Percentiles rank a stretch among this genome's conserved stretches.
phyloP scores from a whole-genome alignment of 2,113 vertebrate genomes.

The Hippolais icterina region DNA sequence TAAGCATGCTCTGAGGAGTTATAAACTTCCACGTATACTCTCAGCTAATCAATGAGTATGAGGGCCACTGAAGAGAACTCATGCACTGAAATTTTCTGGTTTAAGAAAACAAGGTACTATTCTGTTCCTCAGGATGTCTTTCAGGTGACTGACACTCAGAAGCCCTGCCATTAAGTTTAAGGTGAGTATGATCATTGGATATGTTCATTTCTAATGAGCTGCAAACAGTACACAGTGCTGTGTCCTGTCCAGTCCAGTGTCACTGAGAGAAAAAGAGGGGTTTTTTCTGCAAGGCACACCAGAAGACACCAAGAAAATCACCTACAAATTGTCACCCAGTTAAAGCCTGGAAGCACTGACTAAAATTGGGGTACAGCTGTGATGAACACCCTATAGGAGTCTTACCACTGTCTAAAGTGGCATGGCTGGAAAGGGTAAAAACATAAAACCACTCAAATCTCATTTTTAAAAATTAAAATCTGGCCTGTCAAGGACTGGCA shows the following conservation, averaged over 20 bases:
- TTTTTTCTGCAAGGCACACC: fast-evolving
- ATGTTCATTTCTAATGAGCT: neutral
- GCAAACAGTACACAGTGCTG: neutral
- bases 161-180: neutral
- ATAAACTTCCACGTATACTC: neutral
- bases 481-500: neutral
- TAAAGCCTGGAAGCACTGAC: neutral
- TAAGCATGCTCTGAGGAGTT: neutral
- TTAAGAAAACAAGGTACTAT: neutral
- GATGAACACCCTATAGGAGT: neutral
- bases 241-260: neutral
- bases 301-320: neutral
- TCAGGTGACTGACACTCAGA: neutral
- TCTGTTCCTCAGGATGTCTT: neutral
- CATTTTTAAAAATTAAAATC: neutral
- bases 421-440: neutral
- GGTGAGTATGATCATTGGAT: neutral
- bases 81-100: neutral
- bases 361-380: neutral
- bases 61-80: neutral
- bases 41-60: neutral
- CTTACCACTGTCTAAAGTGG: neutral
- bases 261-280: neutral
- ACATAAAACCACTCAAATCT: neutral
- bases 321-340: neutral